These are phyloP conservation scores for Strigops habroptila DNA, from an alignment of 2,113 vertebrate genomes.

Conservation along the genomic window DNA sequence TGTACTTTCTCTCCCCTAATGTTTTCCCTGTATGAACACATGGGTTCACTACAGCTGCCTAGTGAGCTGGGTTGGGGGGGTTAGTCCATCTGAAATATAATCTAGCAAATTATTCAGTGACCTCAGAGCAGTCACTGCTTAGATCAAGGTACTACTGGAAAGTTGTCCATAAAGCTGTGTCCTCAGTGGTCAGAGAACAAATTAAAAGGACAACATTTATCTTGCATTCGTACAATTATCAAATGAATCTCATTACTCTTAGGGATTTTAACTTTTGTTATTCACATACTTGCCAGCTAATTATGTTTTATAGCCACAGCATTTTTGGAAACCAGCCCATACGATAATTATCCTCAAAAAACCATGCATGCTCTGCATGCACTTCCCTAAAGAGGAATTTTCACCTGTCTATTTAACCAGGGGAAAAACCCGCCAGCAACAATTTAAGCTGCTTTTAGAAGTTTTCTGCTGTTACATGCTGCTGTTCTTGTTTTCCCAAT, in stretches of 20 bases:
- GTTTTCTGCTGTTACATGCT: not conserved
- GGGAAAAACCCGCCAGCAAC: not conserved
- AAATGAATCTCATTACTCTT: not conserved
- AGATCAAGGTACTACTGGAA: not conserved
- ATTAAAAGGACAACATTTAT: not conserved
- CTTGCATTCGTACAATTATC: not conserved
- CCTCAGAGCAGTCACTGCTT: not conserved
- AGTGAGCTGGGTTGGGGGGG: not conserved
- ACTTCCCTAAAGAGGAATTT: not conserved
- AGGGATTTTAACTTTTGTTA: not conserved
- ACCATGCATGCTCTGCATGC: not conserved
- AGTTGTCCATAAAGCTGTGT: not conserved
- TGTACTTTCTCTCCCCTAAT: not conserved
- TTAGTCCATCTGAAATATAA: not conserved
- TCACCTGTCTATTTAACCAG: not conserved
- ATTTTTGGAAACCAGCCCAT: not conserved
- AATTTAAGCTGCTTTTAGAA: not conserved
- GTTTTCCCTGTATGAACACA: not conserved
- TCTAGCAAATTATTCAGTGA: not conserved
- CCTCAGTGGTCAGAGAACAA: not conserved
- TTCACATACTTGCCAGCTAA: not conserved
- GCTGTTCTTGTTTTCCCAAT: not conserved
- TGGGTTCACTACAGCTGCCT: not conserved
- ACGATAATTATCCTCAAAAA: not conserved
- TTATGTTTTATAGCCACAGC: not conserved